A percentile compares a stretch with the other conserved stretches of the same genome.
phyloP scores from a whole-genome alignment of 92 coral and sea anemone species.

The Diadumene lineata region DNA sequence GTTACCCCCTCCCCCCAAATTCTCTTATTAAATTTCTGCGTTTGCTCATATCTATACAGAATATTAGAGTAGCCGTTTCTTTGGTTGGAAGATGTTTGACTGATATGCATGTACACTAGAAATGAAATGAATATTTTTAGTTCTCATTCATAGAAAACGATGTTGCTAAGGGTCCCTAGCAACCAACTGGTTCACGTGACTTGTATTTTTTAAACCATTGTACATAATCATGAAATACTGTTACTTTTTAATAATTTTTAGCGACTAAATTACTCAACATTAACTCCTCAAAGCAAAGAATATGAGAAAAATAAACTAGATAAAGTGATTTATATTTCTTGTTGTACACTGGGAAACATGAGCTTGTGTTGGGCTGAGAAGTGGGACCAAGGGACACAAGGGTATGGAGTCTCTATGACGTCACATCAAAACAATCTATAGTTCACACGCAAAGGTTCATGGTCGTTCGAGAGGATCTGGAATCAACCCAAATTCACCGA shows the following conservation, averaged over 20 bases:
- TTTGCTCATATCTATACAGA: too few relatives aligned
- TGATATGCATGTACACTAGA: not conserved
- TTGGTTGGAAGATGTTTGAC: too few relatives aligned
- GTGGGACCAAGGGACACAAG: too few relatives aligned
- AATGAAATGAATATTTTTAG: not conserved
- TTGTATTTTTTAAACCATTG: constrained; percentile 14
- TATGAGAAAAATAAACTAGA: not conserved
- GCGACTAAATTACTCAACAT: constrained; percentile 3
- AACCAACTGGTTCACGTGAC: constrained; percentile 8
- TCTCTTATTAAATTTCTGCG: too few relatives aligned
- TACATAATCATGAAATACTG: constrained; percentile 6
- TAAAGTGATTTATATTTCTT: not conserved
- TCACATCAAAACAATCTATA: too few relatives aligned
- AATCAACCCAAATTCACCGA: too few relatives aligned
- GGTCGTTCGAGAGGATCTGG: too few relatives aligned
- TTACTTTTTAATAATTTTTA: constrained; percentile 15
- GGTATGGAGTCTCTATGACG: too few relatives aligned
- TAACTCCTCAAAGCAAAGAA: not conserved
- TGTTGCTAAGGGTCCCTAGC: constrained; percentile 23
- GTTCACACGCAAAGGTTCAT: too few relatives aligned
- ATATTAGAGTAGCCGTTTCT: too few relatives aligned
- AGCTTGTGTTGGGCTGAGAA: too few relatives aligned
- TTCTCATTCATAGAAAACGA: not conserved
- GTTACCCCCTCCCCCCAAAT: too few relatives aligned
- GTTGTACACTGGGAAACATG: not conserved